These are phyloP conservation scores for Tachina grossa DNA, from an alignment of 2,888 invertebrate species.

Conservation along the genomic window DNA sequence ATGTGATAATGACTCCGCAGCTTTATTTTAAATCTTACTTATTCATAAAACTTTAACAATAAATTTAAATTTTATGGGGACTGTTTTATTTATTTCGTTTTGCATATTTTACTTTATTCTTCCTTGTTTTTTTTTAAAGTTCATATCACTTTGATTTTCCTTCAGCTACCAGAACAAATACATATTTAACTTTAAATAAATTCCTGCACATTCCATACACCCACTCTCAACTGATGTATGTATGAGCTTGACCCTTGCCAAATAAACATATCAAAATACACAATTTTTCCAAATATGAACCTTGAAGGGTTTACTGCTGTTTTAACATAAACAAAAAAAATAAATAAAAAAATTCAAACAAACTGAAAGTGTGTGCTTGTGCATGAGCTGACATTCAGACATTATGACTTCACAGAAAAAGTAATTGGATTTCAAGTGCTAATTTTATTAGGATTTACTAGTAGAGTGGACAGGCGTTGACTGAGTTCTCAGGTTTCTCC, in stretches of 20 bases:
- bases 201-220: neutral
- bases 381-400: slow-evolving; percentile 32
- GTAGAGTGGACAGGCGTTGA: slow-evolving; percentile 1
- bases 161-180: no score
- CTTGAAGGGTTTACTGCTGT: neutral
- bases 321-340: no score
- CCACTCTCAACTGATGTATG: slow-evolving; percentile 20
- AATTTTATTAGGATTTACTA: slow-evolving; percentile 44
- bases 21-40: no score
- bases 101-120: no score
- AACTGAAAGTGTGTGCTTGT: neutral
- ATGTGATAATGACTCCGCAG: no score
- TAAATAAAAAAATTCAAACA: no score
- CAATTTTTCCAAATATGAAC: slow-evolving; percentile 5
- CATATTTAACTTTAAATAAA: neutral
- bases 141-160: no score
- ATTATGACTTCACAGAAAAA: slow-evolving; percentile 42
- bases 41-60: no score
- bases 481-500: slow-evolving; percentile 41
- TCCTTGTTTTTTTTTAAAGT: no score
- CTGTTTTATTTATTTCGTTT: no score
- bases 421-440: slow-evolving; percentile 64
- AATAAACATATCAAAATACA: slow-evolving; percentile 59
- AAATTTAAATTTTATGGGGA: no score
- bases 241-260: slow-evolving; percentile 65